Evolutionary conservation across 2,113 vertebrate species (phyloP).

Genomic region (Sardina pilchardus): DNA sequence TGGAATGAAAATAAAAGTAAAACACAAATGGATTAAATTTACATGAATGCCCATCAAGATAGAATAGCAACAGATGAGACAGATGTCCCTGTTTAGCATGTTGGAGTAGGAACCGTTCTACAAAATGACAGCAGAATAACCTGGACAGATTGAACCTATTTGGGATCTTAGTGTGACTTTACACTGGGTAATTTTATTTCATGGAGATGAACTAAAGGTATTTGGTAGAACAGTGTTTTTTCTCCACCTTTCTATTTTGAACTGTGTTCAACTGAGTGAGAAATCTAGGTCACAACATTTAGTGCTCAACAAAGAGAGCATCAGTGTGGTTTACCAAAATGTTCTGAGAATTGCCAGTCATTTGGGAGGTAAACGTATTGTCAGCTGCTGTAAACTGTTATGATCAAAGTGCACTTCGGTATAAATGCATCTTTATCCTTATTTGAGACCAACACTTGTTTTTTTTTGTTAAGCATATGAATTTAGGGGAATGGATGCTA

Average conservation of each 20-base stretch:
- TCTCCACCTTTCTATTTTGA: background rate
- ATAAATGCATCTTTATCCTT: background rate
- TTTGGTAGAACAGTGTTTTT: background rate
- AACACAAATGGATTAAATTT: background rate
- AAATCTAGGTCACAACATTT: constrained; percentile 22
- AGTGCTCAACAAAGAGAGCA: background rate
- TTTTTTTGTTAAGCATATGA: background rate
- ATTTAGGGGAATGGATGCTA: background rate
- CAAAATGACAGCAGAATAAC: background rate
- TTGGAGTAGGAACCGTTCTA: background rate
- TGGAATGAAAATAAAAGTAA: background rate
- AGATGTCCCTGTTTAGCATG: background rate
- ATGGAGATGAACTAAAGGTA: background rate
- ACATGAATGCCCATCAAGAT: background rate
- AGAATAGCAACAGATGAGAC: background rate
- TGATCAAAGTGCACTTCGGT: background rate
- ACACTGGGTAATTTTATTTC: constrained; percentile 11
- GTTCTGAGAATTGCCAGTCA: background rate
- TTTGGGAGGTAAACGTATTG: constrained; percentile 3
- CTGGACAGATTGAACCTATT: background rate
- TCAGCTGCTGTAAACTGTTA: background rate
- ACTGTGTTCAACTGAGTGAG: background rate
- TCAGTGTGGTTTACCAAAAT: background rate
- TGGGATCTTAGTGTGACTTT: background rate
- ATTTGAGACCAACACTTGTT: background rate